Evolutionary conservation across 2,113 vertebrate genomes (phyloP).

Genomic region (Kryptolebias marmoratus): DNA sequence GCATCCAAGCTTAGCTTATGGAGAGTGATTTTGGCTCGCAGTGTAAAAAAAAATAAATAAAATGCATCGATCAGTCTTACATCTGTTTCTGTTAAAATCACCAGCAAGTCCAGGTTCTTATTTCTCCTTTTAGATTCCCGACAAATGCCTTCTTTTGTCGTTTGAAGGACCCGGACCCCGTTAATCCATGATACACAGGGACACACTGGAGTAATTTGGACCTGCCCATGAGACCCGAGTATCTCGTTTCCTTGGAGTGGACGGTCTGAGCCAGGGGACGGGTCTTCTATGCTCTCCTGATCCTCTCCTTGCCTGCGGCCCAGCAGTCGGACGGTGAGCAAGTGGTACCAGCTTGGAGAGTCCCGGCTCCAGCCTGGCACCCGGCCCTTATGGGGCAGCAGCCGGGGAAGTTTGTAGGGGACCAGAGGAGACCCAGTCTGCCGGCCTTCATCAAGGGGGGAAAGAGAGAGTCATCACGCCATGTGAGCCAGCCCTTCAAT

Average conservation of each 20-base stretch:
- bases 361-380: conserved; percentile 81
- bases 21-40: not conserved
- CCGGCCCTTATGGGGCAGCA: conserved; percentile 98
- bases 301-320: conserved; percentile 20
- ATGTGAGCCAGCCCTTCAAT: conserved; percentile 88
- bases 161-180: conserved; percentile 43
- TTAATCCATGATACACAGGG: conserved; percentile 64
- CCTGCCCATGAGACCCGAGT: conserved; percentile 34
- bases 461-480: conserved; percentile 89
- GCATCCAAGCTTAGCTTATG: not conserved
- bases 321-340: conserved; percentile 36
- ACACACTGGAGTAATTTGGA: conserved; percentile 43
- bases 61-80: too few species aligned
- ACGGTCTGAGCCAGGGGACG: conserved; percentile 38
- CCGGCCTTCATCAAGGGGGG: conserved; percentile 94
- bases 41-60: too few species aligned
- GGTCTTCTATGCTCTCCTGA: conserved; percentile 17
- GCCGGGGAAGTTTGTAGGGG: conserved; percentile 97
- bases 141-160: conserved; percentile 24
- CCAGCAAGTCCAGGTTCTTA: conserved; percentile 11
- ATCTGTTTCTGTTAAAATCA: conserved; percentile 7
- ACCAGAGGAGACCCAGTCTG: conserved; percentile 97
- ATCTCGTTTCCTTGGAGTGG: conserved; percentile 32
- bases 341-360: conserved; percentile 63
- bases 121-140: conserved; percentile 34